Evolutionary conservation across 2,797 vertebrate species (phyloP), one percentile per base, ranked within the genome.

Genomic region (Hippoglossus hippoglossus): DNA sequence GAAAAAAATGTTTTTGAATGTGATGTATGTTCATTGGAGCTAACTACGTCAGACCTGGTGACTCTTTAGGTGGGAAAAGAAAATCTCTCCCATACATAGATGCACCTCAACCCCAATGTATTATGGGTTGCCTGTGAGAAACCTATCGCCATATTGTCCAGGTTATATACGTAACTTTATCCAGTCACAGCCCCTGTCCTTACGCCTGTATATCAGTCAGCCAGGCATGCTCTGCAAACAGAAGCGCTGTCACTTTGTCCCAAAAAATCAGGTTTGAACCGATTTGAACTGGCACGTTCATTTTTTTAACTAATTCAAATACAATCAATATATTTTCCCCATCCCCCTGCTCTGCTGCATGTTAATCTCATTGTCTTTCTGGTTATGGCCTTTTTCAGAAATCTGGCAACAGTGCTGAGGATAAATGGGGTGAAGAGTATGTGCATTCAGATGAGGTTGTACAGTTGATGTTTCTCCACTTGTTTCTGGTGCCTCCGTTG

Each of bases 1-100:
- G 65, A 80, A 19, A 82, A 77, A 79, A 52, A 81, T 68, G 69
- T 84, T 72, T 71, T 66, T 26, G 58, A 55, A 73, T 61, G 34
- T 74, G 47, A 71, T 61, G 63, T 72, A 34, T 26, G 2, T 50
- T 34, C 55, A 50, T 11, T 21, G 19, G 24, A 39, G 19, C 25
- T 36, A 28, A 64, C 11, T 24, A 36, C 63, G 41, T 80, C 64
- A 69, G 44, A 49, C 22, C 68, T 25, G 13, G 25, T 56, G 51
- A 74, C 41, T 55, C 24, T 3, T 36, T 24, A n/a, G 24, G 47
- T 52, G 22, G 47, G 60, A 57, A 52, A 75, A 21, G 1, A 46
- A 6, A 6, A 21, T 21, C 18, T 52, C 21, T 19, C 34, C n/a
- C 47, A 15, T 36, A 54, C 21, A n/a, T 53, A 53, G 46, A 63